Evolutionary conservation across 2,888 invertebrate species (phyloP).

Genomic region (Thereva nobilitata): DNA sequence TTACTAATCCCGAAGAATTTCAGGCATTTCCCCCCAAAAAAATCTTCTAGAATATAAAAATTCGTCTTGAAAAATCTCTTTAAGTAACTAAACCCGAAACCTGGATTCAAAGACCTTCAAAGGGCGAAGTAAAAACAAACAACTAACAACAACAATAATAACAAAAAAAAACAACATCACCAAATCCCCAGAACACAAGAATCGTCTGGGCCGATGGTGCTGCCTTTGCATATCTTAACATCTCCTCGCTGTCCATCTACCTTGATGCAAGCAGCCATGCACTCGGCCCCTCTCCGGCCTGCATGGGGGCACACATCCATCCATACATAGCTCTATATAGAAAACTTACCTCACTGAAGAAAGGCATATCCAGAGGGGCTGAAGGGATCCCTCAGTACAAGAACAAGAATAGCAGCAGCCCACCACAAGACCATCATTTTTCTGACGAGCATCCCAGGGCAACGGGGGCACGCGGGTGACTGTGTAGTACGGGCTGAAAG

Average conservation of each 20-base stretch:
- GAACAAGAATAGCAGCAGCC: constrained; percentile 16
- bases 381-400: constrained; percentile 6
- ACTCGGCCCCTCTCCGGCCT: neutral
- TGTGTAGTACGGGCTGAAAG: constrained; percentile 10
- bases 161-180: too few species aligned
- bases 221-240: constrained; percentile 29
- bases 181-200: neutral
- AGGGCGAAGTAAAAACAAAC: constrained; percentile 13
- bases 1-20: too few species aligned
- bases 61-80: neutral
- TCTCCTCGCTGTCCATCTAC: constrained; percentile 16
- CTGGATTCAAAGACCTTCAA: constrained; percentile 16
- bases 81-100: neutral
- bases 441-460: neutral
- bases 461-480: constrained; percentile 12
- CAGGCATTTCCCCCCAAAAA: too few species aligned
- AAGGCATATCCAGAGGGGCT: constrained; percentile 4
- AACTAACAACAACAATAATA: too few species aligned
- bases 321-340: neutral
- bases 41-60: neutral
- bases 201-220: constrained; percentile 8
- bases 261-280: constrained; percentile 28
- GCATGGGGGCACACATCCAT: too few species aligned
- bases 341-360: constrained; percentile 27
- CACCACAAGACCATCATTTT: constrained; percentile 10